Evolutionary conservation across 1,140 invertebrate genomes (phyloP), one percentile per base, ranked within the genome.

Genomic region (Drosophila rufa): DNA sequence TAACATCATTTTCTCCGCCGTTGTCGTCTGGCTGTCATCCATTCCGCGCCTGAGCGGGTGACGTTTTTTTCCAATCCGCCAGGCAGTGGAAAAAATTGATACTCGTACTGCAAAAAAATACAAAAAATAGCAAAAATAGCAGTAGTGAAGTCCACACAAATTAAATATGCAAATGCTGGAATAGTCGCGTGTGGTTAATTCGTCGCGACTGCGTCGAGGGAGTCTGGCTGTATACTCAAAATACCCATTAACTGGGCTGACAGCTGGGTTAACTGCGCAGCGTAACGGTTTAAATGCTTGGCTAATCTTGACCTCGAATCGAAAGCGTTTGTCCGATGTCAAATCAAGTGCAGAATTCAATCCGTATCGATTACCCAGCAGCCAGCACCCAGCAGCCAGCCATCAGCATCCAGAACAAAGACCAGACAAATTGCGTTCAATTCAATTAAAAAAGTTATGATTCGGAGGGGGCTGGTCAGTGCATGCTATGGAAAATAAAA

Each of bases 21-120:
- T 56, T 61, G 70, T 61, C 73, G 71, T 85, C 73, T 84, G 82
- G 59, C 38, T 77, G 82, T 81, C 82, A 84, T 84, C 60, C 66
- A 78, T 85, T 85, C 78, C 65, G 67, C 59, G 62, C 79, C 69
- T 62, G 57, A 62, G 75, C 58, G 58, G 77, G 58, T 85, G 82
- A 81, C 78, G 78, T 85, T 81, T 74, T 58, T 75, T 68, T 74
- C 76, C 45, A 76, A 45, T 12, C 50, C 46, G 12, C 6, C 46
- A 2, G 46, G 19, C 50, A 53, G 19, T 84, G 81, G 81, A 85
- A 84, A 74, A 67, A 69, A 59, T 51, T 55, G 36, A 68, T 68
- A 61, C n/a, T 69, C 11, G 69, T 64, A 79, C 53, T 65, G 67
- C 45, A 50, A 48, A 58, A 57, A 66, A 66, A 36, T 14, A 22